Conservation (phyloP, 2,113 vertebrate genomes). For the Pavo muticus region DNA sequence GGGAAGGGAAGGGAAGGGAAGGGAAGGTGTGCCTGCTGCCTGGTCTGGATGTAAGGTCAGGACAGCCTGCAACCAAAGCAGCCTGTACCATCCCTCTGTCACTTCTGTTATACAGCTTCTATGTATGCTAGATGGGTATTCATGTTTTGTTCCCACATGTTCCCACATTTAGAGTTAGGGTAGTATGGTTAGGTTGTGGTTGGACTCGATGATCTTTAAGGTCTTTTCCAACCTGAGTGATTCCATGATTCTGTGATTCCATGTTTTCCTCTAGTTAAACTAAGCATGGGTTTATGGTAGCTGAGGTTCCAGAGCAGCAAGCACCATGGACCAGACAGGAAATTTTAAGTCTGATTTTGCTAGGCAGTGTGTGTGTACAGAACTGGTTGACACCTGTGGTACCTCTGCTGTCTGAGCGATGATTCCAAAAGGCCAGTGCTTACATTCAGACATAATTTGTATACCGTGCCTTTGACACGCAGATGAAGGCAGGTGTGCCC, state of each 20-base stretch:
- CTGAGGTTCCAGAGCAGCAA: accelerated
- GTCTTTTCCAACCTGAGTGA: too few species aligned
- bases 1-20: too few species aligned
- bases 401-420: background rate
- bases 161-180: background rate
- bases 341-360: background rate
- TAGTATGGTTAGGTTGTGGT: too few species aligned
- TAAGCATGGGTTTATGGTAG: background rate
- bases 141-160: background rate
- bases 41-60: background rate
- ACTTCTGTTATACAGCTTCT: background rate
- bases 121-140: background rate
- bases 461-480: background rate
- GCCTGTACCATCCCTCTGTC: background rate
- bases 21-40: background rate
- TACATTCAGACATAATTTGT: background rate
- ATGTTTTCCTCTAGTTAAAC: background rate
- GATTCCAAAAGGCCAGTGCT: background rate
- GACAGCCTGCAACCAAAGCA: background rate
- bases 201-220: too few species aligned
- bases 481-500: background rate
- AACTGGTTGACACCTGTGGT: background rate
- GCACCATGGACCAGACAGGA: background rate
- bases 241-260: too few species aligned
- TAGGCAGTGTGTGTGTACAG: background rate